phyloP scores from a whole-genome alignment of 2,888 invertebrate genomes.

The Lasioglossum malachurum region DNA sequence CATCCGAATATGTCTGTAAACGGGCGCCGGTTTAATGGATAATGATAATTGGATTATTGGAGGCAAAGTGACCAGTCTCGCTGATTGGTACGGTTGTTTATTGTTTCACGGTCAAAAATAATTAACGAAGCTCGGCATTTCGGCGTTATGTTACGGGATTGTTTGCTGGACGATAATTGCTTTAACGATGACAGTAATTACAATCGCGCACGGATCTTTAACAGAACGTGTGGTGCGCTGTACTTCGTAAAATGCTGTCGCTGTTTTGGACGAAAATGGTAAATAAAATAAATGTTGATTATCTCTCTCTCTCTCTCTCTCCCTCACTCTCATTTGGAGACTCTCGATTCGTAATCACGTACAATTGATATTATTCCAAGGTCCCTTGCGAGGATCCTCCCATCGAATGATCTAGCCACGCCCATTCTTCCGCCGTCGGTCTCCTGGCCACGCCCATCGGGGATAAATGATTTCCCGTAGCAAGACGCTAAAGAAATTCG shows the following conservation, averaged over 20 bases:
- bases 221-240: background rate
- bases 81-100: background rate
- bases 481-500: background rate
- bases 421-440: background rate
- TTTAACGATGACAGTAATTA: slow-evolving; percentile 1
- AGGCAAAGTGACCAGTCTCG: background rate
- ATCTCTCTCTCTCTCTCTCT: too few relatives aligned
- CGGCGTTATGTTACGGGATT: background rate
- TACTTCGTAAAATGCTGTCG: background rate
- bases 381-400: background rate
- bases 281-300: background rate
- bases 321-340: too few relatives aligned
- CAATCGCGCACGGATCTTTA: background rate
- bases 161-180: background rate
- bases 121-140: background rate
- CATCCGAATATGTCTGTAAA: background rate
- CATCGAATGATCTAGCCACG: background rate
- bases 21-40: background rate
- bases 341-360: background rate
- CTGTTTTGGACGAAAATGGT: background rate
- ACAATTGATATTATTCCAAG: background rate
- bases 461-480: background rate
- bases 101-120: slow-evolving; percentile 4
- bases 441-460: background rate
- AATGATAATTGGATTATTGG: background rate